phyloP scores from a whole-genome alignment of 1,140 invertebrate species.

The Aleiodes sp. region DNA sequence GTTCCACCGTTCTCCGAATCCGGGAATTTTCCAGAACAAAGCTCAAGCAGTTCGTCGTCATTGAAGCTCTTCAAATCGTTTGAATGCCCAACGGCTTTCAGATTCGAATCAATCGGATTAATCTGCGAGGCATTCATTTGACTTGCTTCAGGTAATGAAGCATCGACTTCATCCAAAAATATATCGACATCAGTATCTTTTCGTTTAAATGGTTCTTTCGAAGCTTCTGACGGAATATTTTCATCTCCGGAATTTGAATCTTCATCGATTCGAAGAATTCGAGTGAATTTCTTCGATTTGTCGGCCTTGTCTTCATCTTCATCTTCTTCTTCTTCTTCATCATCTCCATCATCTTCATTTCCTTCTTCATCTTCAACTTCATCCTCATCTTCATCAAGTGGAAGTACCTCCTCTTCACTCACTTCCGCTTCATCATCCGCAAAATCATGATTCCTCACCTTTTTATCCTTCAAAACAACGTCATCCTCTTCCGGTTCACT shows the following conservation, averaged over 20 bases:
- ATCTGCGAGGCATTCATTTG: conserved; percentile 31
- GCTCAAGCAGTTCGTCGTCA: conserved; percentile 64
- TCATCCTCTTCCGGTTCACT: conserved; percentile 49
- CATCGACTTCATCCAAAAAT: conserved; percentile 50
- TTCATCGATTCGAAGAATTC: conserved; percentile 55
- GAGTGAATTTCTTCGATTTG: conserved; percentile 44
- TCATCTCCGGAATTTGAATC: conserved; percentile 48
- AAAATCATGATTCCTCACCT: conserved; percentile 47
- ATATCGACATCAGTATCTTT: conserved; percentile 46
- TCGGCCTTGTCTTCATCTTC: conserved; percentile 51
- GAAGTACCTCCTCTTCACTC: conserved; percentile 57
- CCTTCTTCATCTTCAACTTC: conserved; percentile 57
- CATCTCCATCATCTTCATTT: conserved; percentile 46
- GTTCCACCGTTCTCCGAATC: conserved; percentile 56
- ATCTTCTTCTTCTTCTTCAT: conserved; percentile 51
- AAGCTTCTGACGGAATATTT: conserved; percentile 37
- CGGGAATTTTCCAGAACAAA: conserved; percentile 68
- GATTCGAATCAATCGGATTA: too few species aligned
- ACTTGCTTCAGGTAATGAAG: conserved; percentile 32
- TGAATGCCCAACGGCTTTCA: too few species aligned
- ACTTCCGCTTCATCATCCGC: conserved; percentile 61
- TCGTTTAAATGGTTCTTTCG: conserved; percentile 24
- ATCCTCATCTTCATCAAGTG: conserved; percentile 51
- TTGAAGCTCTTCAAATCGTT: conserved; percentile 57
- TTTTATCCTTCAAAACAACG: conserved; percentile 43